Evolutionary conservation across 2,797 vertebrate species (phyloP).

Genomic region (Pantherophis alleghaniensis): DNA sequence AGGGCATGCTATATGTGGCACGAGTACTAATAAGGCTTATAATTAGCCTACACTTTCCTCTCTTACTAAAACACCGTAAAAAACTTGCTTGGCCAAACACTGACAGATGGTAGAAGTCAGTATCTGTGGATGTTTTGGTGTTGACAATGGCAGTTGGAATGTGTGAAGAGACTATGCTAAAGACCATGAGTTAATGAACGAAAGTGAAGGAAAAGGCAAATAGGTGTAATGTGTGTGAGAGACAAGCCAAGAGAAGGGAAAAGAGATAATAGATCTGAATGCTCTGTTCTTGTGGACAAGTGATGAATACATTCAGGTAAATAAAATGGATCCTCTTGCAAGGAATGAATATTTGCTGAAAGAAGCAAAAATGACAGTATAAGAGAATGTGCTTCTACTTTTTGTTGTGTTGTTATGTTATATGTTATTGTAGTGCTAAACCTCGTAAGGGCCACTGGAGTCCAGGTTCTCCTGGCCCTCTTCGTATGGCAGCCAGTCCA

Average conservation of each 20-base stretch:
- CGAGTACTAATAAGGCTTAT: not conserved
- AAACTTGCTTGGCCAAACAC: not conserved
- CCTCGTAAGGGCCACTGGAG: too few species aligned
- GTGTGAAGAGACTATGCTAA: too few species aligned
- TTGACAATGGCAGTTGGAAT: not conserved
- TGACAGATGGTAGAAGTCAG: not conserved
- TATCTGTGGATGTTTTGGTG: not conserved
- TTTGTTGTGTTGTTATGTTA: too few species aligned
- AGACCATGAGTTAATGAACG: not conserved
- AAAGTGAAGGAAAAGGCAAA: not conserved
- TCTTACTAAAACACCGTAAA: not conserved
- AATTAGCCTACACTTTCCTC: not conserved
- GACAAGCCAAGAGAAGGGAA: not conserved
- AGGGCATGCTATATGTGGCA: not conserved
- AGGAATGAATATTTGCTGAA: too few species aligned
- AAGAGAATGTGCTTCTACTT: too few species aligned
- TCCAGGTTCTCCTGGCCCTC: too few species aligned
- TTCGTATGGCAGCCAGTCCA: too few species aligned
- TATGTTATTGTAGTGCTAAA: too few species aligned
- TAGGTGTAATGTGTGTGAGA: not conserved
- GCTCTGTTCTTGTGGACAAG: too few species aligned
- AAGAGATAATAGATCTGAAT: not conserved
- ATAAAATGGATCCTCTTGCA: too few species aligned
- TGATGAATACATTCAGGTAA: too few species aligned
- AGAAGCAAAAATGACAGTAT: too few species aligned